Evolutionary conservation across 2,797 vertebrate genomes (phyloP), one percentile per base, ranked within the genome.

Genomic region (Syngnathus acus): DNA sequence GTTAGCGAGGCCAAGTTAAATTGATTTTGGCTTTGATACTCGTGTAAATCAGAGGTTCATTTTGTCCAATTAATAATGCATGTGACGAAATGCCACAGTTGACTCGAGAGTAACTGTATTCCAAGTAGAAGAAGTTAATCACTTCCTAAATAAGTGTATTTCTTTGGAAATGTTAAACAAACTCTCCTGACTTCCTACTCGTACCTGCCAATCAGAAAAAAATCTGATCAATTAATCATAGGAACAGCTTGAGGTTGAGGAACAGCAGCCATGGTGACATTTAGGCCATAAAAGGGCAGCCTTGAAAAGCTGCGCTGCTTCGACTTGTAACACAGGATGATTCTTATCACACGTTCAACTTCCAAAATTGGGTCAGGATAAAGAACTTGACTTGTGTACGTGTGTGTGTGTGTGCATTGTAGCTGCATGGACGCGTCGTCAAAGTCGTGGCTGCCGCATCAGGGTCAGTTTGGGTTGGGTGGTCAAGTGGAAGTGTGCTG

Each of bases 401-500:
- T 48, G 14, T 48, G 71, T 85, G 70, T 89, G 75, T 85, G 69
- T 86, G 78, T 87, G 77, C 82, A 79, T 72, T 76, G 74, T 84
- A 89, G 85, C 86, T 86, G 83, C 83, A 88, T 88, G 86, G 86
- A 88, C 83, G 85, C 86, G 79, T 82, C 84, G 54, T 86, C 85
- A 84, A 88, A 89, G 82, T 69, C 84, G 85, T 88, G 86, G 86
- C 84, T 89, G 79, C 85, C 84, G 55, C 87, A 88, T 87, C 86
- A 87, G 76, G 74, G 80, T 86, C 85, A 88, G 85, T 86, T 86
- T 87, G 84, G 86, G 76, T 86, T 88, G 85, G 85, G 78, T 80
- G 85, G 84, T 87, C 84, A 89, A 86, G 84, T 77, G 80, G 86
- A 89, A 83, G 85, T 83, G 80, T 86, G 87, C 87, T 86, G 87